Base-by-base conservation (phyloP, 2,888 invertebrate genomes). In the Leucoma salicis region DNA sequence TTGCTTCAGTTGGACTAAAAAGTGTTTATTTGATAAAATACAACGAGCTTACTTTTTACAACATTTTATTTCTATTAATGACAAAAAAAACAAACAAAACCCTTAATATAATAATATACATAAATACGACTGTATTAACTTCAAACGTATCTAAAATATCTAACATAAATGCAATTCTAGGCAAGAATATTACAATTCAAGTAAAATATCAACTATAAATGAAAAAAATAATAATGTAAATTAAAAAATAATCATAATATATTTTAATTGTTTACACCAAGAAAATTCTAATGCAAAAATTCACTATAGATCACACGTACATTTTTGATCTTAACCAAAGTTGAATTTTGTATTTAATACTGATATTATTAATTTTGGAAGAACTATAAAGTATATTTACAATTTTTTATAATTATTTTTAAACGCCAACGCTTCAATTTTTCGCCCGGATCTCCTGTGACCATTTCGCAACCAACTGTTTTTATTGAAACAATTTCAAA, bases 1-100 rank as follows among this genome's bases (percentile, higher is more conserved):
- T 87, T 85, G 86, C 85, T 88, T 89, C 87, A 88, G 88, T 89
- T 88, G 89, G 89, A 89, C 88, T 89, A 89, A 89, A 89, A 89
- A 88, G 88, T 89, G 88, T 89, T 89, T 89, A 89, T 87, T 89
- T 87, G 88, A 88, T 89, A 89, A 89, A 89, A 89, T 89, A 89
- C 89, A 89, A 89, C 88, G 88, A 89, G 87, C 88, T 89, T 89
- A 89, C 87, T 88, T 89, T 88, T 89, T 89, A 88, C 89, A 89
- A 89, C 88, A 89, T 89, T 89, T 89, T 87, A 88, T 82, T 87
- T 85, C 86, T 87, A 88, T 80, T 77, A 87, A 87, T 85, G 86
- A 85, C 83, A 86, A 87, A 88, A 87, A 78, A 84, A 86, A 86
- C 83, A 87, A 89, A 87, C 84, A 86, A 88, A 89, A 86, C 86